Conservation (phyloP, 2,113 vertebrate genomes). For the Ophthalmolycus amberensis region DNA sequence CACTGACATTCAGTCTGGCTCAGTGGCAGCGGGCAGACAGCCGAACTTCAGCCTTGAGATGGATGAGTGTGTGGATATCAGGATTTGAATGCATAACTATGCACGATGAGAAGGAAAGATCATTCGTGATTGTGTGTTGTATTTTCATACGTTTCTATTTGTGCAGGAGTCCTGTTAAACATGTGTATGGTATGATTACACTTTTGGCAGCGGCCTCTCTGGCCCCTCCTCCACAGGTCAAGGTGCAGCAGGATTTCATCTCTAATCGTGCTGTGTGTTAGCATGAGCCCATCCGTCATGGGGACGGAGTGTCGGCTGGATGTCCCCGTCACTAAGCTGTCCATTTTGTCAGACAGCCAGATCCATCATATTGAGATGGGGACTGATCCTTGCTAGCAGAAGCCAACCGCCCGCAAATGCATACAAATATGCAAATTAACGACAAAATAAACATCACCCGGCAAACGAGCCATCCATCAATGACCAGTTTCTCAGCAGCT, state of each 20-base stretch:
- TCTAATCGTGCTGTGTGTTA: constrained; percentile 57
- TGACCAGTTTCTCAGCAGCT: constrained; percentile 69
- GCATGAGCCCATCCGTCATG: constrained; percentile 76
- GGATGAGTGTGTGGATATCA: constrained; percentile 51
- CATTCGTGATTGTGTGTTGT: neutral
- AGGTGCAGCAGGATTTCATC: constrained; percentile 75
- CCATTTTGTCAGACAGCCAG: constrained; percentile 75
- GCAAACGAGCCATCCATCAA: constrained; percentile 79
- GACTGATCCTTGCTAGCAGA: constrained; percentile 54
- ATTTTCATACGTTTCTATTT: constrained; percentile 29
- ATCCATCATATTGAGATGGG: constrained; percentile 70
- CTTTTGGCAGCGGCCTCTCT: constrained; percentile 38
- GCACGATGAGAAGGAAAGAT: constrained; percentile 35
- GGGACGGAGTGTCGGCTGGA: constrained; percentile 64
- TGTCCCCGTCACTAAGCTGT: constrained; percentile 79
- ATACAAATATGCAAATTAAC: constrained; percentile 80
- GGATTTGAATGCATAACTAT: constrained; percentile 56
- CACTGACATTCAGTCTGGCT: constrained; percentile 69
- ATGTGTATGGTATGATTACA: constrained; percentile 53
- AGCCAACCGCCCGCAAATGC: constrained; percentile 63
- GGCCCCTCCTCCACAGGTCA: constrained; percentile 69
- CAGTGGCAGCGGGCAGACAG: constrained; percentile 53
- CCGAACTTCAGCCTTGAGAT: constrained; percentile 66
- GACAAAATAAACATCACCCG: constrained; percentile 77
- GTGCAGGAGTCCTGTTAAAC: constrained; percentile 23